Percentiles rank a stretch among this genome's conserved stretches.
Conservation (phyloP, 2,797 vertebrate genomes). For the Channa striata region DNA sequence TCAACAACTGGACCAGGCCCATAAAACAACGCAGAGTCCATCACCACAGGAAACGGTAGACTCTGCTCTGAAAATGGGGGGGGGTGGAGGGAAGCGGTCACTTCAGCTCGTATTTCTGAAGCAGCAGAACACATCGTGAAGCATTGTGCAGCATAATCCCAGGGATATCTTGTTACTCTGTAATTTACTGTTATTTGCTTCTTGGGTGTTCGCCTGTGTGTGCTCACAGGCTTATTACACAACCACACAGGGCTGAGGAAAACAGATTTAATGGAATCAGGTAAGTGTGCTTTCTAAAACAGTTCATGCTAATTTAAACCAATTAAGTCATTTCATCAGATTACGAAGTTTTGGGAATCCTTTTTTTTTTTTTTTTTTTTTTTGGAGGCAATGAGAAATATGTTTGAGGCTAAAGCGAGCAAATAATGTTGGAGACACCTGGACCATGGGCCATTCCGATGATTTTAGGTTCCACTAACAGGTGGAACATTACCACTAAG, state of each 20-base stretch:
- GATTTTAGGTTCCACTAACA: too few species aligned
- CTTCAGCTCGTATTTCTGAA: conserved; percentile 4
- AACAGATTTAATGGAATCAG: background rate
- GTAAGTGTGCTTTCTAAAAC: background rate
- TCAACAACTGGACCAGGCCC: conserved; percentile 46
- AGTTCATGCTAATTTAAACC: background rate
- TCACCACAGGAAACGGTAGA: conserved; percentile 72
- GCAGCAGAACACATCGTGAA: conserved; percentile 48
- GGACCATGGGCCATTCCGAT: too few species aligned
- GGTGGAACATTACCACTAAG: background rate
- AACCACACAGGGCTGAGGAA: background rate
- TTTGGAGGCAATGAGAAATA: too few species aligned
- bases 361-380: too few species aligned
- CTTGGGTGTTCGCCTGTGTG: conserved; percentile 28
- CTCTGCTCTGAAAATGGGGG: background rate
- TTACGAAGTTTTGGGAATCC: too few species aligned
- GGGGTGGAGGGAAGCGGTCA: too few species aligned
- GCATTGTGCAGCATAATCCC: conserved; percentile 53
- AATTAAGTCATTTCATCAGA: too few species aligned
- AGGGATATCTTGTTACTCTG: conserved; percentile 77
- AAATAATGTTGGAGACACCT: too few species aligned
- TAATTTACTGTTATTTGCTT: conserved; percentile 47
- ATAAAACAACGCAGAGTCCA: conserved; percentile 32
- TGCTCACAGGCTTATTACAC: conserved; percentile 3
- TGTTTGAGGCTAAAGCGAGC: too few species aligned